Evolutionary conservation across 2,888 invertebrate species (phyloP), one percentile per base, ranked within the genome.

Genomic region (Pogonocherus hispidulus): DNA sequence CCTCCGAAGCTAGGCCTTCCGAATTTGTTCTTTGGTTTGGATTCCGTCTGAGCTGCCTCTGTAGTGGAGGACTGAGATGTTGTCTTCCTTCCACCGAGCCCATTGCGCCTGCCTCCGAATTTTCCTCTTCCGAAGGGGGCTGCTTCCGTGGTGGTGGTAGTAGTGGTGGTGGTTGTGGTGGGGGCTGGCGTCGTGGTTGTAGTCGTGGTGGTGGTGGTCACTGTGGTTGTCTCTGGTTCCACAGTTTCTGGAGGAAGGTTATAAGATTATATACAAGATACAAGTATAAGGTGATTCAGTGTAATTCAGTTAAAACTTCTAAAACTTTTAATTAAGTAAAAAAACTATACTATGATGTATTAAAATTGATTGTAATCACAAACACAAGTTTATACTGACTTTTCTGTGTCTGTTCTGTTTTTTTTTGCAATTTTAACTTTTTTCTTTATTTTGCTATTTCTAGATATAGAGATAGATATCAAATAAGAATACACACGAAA

Each of bases 161-260:
- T 79, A 65, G 79, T 78, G 4, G 55, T 55, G 2, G 83, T 79
- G 3, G 79, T 75, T 2, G 76, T 70, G 9, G 84, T 80, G 1
- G 88, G 87, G 9, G 86, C 80, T 0, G 87, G 83, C 0, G 88
- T 86, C 0, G 87, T 86, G 0, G 89, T 87, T 0, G 85, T 80
- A 0, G 86, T 82, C 0, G 88, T 84, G 0, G 89, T 85, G 3
- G 88, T 88, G n/a, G 85, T 81, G 2, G 85, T 82, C 0, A 90
- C 88, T 0, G 89, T 89, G 0, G 90, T 89, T 0, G 79, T 80
- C 22, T 82, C 81, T 1, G 79, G 77, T 63, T 85, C 85, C 14
- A 80, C 78, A 4, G 82, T 84, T 16, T 27, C 22, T 20, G 37
- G 23, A 27, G 81, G 82, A 2, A 79, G 5, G 16, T 49, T n/a